Base-by-base conservation (phyloP, 1,140 invertebrate genomes). In the Zaprionus davidi region DNA sequence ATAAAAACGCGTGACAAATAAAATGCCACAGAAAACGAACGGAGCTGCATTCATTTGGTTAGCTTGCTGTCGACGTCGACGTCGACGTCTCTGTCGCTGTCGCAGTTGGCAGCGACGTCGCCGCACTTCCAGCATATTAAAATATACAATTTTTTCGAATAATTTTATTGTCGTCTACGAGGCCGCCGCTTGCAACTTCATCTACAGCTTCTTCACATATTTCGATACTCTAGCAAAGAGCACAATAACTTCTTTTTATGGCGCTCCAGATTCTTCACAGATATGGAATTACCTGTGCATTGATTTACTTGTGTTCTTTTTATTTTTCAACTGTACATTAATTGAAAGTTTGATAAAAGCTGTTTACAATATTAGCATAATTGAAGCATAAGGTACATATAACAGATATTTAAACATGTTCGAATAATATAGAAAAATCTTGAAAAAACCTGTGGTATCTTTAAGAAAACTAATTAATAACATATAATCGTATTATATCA, bases 1-100 rank as follows among this genome's bases (percentile, higher is more conserved):
- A 90, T 88, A 88, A 88, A 88, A 88, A 85, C 79, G 85, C 85
- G 84, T 88, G 84, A 88, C 81, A 88, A 88, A 88, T 88, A 88
- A 88, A 90, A 88, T 88, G 76, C 78, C 84, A 74, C 70, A 78
- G 80, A 73, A 66, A 65, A 49, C 49, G 68, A 77, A 62, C 57
- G 75, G 20, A 74, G 65, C 71, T 78, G 76, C 76, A 78, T 78
- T 74, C 76, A 74, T 78, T 78, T 73, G 63, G 75, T 58, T 49
- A 67, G 69, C 74, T 60, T 26, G 28, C 55, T 34, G 24, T 69
- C 31, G 28, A 17, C 22, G 20, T 41, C 41, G 31, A 55, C 15
- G 20, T 55, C 41, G 31, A 55, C 15, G 15, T 34, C 55, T 7
- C 24, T 36, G 6, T 13, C 44, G 34, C 41, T 9, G 11, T 59